phyloP scores from a whole-genome alignment of 2,113 vertebrate genomes.

The Pampusana beccarii region DNA sequence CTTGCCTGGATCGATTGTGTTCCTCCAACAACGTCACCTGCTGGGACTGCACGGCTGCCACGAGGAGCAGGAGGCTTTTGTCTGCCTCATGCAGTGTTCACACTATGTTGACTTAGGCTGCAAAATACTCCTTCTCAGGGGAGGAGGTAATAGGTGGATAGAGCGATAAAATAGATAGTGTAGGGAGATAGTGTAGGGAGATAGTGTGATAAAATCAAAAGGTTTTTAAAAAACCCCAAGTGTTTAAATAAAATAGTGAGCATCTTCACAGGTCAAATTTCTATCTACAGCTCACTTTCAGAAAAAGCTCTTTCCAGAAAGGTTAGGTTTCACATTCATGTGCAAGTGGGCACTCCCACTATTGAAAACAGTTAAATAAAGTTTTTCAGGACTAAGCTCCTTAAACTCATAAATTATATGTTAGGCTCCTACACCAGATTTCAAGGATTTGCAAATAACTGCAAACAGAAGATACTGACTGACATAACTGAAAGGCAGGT shows the following conservation, averaged over 20 bases:
- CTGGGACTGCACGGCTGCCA: background rate
- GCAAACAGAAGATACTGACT: background rate
- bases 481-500: background rate
- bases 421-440: background rate
- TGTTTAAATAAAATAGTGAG: background rate
- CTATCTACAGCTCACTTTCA: background rate
- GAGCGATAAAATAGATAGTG: too few relatives aligned
- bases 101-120: background rate
- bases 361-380: background rate
- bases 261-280: background rate
- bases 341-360: background rate
- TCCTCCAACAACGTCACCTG: background rate
- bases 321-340: background rate
- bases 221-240: background rate
- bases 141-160: background rate
- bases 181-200: too few relatives aligned
- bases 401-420: background rate
- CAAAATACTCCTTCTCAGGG: background rate
- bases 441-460: background rate
- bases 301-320: background rate
- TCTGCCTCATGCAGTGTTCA: too few relatives aligned
- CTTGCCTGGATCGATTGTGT: fast-evolving
- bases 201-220: background rate
- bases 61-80: background rate
- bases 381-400: background rate